Evolutionary conservation across 2,797 vertebrate genomes (phyloP).

Genomic region (Cottoperca gobio): DNA sequence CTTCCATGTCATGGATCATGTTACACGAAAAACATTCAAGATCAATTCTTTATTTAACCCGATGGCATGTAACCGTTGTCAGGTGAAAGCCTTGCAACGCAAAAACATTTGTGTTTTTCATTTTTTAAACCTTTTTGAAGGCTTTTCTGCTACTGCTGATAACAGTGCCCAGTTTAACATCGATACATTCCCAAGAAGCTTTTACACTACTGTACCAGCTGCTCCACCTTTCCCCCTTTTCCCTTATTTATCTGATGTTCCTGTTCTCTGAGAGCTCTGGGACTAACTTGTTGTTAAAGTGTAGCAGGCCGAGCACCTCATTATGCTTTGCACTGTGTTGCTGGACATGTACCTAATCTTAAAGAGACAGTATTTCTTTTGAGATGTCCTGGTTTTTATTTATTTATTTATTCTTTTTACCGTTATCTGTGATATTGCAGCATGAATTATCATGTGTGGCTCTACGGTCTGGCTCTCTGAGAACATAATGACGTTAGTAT

Average conservation of each 20-base stretch:
- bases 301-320: slow-evolving; percentile 65
- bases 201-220: slow-evolving; percentile 29
- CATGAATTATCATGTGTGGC: slow-evolving; percentile 67
- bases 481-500: slow-evolving; percentile 67
- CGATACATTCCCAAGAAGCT: slow-evolving; percentile 53
- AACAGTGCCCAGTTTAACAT: slow-evolving; percentile 33
- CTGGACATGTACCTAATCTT: slow-evolving; percentile 72
- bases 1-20: slow-evolving; percentile 64
- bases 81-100: slow-evolving; percentile 18
- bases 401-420: background rate
- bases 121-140: background rate
- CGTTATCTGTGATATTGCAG: slow-evolving; percentile 58
- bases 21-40: slow-evolving; percentile 55
- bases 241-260: slow-evolving; percentile 20
- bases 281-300: slow-evolving; percentile 51
- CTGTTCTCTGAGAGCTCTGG: slow-evolving; percentile 60
- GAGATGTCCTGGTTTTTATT: slow-evolving; percentile 58
- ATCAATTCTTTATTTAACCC: slow-evolving; percentile 20
- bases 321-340: slow-evolving; percentile 71
- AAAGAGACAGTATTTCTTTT: slow-evolving; percentile 86
- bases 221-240: slow-evolving; percentile 29
- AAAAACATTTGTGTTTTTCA: slow-evolving; percentile 6
- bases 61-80: slow-evolving; percentile 18
- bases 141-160: slow-evolving; percentile 22
- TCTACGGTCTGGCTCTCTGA: slow-evolving; percentile 65